Percentiles rank a stretch among this genome's conserved stretches.
These are phyloP conservation scores for Odobenus rosmarus DNA, from an alignment of 2,113 vertebrate species.

Conservation along the genomic window DNA sequence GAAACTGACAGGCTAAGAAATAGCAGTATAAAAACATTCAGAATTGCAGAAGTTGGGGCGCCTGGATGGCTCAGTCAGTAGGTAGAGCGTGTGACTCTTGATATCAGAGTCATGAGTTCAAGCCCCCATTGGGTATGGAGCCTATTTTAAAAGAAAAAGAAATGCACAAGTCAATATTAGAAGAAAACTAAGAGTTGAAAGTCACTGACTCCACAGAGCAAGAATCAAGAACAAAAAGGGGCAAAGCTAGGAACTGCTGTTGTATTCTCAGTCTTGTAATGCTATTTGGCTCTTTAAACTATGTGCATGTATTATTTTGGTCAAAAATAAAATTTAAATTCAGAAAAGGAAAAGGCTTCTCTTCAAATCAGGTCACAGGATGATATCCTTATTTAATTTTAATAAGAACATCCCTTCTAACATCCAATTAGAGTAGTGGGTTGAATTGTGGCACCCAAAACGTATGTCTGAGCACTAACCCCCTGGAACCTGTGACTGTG, in stretches of 20 bases:
- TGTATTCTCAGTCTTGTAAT: background rate
- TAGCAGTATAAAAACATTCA: background rate
- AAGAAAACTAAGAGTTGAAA: background rate
- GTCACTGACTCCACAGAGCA: background rate
- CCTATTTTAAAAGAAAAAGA: background rate
- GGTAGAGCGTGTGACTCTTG: background rate
- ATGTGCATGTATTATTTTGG: background rate
- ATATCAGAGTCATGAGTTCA: background rate
- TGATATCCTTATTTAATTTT: background rate
- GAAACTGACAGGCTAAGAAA: background rate
- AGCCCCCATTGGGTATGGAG: background rate
- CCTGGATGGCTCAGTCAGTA: background rate
- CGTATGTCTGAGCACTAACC: background rate
- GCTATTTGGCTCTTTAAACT: background rate
- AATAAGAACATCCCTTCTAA: background rate
- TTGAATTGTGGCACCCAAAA: background rate
- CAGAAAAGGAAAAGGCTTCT: background rate
- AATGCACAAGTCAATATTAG: background rate
- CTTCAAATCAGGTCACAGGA: slow-evolving; percentile 4
- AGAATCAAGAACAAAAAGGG: background rate
- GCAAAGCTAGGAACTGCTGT: background rate
- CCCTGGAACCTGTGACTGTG: background rate
- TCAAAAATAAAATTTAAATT: slow-evolving; percentile 24
- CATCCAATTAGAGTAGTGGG: background rate
- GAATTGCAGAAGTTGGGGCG: background rate